A percentile compares a stretch with the other conserved stretches of the same genome.
These are phyloP conservation scores for Steinernema hermaphroditum DNA, from an alignment of 2,888 invertebrate genomes.

Conservation along the genomic window DNA sequence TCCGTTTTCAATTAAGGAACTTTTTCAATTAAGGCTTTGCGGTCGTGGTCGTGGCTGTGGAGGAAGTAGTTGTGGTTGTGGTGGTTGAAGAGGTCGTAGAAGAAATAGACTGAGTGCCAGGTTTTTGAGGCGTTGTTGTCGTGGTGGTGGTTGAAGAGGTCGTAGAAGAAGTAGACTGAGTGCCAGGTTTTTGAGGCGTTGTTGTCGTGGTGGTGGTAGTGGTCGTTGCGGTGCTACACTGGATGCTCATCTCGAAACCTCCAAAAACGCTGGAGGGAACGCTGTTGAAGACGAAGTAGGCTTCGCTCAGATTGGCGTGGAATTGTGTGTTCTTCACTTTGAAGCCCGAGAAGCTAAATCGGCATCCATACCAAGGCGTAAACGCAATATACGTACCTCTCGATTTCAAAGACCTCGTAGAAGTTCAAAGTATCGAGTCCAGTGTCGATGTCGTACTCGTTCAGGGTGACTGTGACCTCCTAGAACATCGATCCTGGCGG, in stretches of 20 bases:
- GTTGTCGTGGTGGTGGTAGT: too few relatives aligned
- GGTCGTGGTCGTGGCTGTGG: too few relatives aligned
- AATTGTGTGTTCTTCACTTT: neutral
- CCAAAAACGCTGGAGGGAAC: neutral
- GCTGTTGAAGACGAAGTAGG: conserved; percentile 9
- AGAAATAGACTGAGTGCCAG: too few relatives aligned
- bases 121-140: too few relatives aligned
- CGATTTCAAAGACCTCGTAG: neutral
- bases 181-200: too few relatives aligned
- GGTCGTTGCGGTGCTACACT: too few relatives aligned
- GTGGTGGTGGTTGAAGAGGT: too few relatives aligned
- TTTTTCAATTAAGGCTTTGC: too few relatives aligned
- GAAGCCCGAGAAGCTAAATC: neutral
- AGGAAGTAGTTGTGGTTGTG: too few relatives aligned
- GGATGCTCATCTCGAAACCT: neutral
- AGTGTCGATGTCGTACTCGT: neutral
- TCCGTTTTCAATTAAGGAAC: too few relatives aligned
- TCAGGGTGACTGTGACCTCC: neutral
- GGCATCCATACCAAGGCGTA: neutral
- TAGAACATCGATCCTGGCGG: neutral
- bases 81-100: too few relatives aligned
- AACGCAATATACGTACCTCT: neutral
- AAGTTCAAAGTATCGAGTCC: conserved; percentile 5
- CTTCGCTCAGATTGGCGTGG: neutral
- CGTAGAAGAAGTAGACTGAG: too few relatives aligned